phyloP scores from a whole-genome alignment of 2,797 vertebrate species.

The Scomberomorus guttatus region DNA sequence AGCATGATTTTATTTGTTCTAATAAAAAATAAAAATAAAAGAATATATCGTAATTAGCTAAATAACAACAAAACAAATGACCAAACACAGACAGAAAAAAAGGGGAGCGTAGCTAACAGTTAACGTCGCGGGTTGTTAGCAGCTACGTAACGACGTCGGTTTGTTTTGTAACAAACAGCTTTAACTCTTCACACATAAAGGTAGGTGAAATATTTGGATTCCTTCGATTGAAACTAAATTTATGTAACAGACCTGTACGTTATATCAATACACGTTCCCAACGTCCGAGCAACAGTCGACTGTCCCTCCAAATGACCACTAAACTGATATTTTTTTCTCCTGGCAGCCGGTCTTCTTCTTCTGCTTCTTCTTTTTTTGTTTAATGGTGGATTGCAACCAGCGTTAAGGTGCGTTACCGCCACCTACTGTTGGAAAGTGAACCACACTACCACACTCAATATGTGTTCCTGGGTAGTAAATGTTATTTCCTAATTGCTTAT shows the following conservation, averaged over 20 bases:
- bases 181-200: not conserved
- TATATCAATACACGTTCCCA: not conserved
- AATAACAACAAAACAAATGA: not conserved
- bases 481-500: no score
- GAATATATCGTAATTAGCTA: rapidly evolving
- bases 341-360: no score
- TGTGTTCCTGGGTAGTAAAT: no score
- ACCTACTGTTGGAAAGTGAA: no score
- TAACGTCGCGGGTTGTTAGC: not conserved
- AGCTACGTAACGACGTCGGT: not conserved
- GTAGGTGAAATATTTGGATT: not conserved
- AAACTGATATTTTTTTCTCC: not conserved
- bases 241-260: conserved; percentile 1
- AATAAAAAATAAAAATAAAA: not conserved
- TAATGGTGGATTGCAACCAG: no score
- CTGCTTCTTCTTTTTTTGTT: no score
- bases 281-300: not conserved
- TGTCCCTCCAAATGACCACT: not conserved
- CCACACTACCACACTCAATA: no score
- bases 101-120: not conserved
- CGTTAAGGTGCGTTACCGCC: no score
- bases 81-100: rapidly evolving
- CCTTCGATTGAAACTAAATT: rapidly evolving
- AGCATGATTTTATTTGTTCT: conserved; percentile 67
- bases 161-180: conserved; percentile 20